Percentiles rank a stretch among this genome's conserved stretches.
These are phyloP conservation scores for Drosophila prostipennis DNA, from an alignment of 2,888 invertebrate species.

Conservation along the genomic window DNA sequence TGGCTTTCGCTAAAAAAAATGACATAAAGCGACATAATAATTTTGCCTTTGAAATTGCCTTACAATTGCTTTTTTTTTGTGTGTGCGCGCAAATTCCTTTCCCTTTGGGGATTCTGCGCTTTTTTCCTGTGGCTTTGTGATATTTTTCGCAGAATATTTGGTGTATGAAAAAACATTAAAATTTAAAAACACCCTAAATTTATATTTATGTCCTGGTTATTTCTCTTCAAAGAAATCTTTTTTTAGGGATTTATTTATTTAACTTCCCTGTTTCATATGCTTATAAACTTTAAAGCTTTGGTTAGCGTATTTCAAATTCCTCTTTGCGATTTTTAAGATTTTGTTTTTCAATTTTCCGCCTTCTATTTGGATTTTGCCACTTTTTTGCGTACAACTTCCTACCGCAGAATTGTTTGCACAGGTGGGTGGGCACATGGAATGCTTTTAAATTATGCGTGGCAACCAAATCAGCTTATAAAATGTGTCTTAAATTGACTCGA, in stretches of 20 bases:
- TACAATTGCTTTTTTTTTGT: conserved; percentile 64
- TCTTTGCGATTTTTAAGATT: neutral
- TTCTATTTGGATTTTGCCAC: conserved; percentile 33
- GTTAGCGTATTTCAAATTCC: conserved; percentile 30
- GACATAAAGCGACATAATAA: conserved; percentile 78
- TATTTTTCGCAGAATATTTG: conserved; percentile 5
- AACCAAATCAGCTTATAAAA: conserved; percentile 43
- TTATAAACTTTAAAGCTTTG: neutral
- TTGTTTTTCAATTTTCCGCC: conserved; percentile 32
- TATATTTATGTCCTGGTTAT: conserved; percentile 11
- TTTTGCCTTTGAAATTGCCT: conserved; percentile 77
- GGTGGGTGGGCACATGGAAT: conserved; percentile 41
- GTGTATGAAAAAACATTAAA: conserved; percentile 1
- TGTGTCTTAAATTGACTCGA: conserved; percentile 41
- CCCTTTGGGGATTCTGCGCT: conserved; percentile 8
- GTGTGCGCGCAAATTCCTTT: conserved; percentile 29
- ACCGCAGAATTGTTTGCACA: conserved; percentile 38
- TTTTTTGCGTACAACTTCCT: conserved; percentile 29
- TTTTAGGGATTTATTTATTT: conserved; percentile 8
- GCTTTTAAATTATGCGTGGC: conserved; percentile 39
- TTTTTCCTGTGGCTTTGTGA: conserved; percentile 26
- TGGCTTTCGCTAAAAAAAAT: conserved; percentile 56
- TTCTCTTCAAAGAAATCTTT: neutral
- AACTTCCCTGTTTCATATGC: neutral
- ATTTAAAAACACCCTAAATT: conserved; percentile 6